Evolutionary conservation across 92 coral and sea anemone species (phyloP).

Genomic region (Virgularia gustaviana): DNA sequence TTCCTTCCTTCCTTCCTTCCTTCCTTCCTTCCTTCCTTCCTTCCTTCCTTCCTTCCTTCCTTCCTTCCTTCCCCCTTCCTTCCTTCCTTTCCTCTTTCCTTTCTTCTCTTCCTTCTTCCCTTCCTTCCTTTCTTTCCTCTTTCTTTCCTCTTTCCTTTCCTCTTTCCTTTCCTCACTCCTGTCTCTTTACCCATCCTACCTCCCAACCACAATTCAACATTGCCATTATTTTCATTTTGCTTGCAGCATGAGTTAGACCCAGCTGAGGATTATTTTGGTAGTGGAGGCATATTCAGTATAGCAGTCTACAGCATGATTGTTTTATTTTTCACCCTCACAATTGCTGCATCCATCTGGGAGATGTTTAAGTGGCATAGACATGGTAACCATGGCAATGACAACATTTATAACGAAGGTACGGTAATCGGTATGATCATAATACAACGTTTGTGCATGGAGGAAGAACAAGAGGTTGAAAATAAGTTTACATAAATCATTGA

Average conservation of each 20-base stretch:
- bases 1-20: conserved; percentile 14
- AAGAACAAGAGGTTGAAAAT: too few species aligned
- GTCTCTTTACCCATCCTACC: not conserved
- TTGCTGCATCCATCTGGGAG: conserved; percentile 70
- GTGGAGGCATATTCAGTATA: conserved; percentile 92
- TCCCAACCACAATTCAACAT: too few species aligned
- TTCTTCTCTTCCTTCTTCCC: conserved; percentile 3
- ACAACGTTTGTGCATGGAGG: too few species aligned
- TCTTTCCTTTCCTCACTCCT: not conserved
- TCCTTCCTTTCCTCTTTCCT: not conserved
- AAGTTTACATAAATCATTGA: too few species aligned
- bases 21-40: conserved; percentile 14
- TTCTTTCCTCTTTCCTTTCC: not conserved
- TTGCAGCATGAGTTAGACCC: conserved; percentile 41
- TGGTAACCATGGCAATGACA: too few species aligned
- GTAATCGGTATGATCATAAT: too few species aligned
- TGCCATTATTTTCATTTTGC: not conserved
- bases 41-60: not conserved
- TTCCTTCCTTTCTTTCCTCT: not conserved
- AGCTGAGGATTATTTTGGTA: conserved; percentile 93
- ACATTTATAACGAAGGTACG: too few species aligned
- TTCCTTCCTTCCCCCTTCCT: conserved; percentile 9
- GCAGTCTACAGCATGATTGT: conserved; percentile 78
- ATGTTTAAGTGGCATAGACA: conserved; percentile 47
- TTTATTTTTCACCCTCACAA: conserved; percentile 61